phyloP scores from a whole-genome alignment of 2,113 vertebrate species.

The Clarias macrocephalus region DNA sequence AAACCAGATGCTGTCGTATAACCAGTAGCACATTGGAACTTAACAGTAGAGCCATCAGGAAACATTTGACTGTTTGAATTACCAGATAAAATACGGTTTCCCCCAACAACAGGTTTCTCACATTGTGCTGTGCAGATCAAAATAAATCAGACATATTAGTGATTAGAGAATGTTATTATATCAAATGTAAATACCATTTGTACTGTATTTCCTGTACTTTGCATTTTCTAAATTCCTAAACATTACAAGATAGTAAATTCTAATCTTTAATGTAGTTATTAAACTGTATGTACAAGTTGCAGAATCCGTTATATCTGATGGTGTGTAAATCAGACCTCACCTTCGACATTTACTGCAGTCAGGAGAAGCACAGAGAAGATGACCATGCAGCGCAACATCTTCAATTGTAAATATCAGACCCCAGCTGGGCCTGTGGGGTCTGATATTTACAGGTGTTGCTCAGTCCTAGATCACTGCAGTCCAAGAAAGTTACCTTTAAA shows the following conservation, averaged over 20 bases:
- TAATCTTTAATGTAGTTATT: no score
- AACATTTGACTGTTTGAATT: background rate
- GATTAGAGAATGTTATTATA: no score
- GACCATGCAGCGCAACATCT: background rate
- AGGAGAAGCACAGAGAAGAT: background rate
- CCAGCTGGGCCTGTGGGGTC: no score
- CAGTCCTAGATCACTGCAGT: background rate
- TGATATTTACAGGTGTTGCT: no score
- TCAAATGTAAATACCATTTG: background rate
- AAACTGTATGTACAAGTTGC: background rate
- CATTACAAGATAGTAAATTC: background rate
- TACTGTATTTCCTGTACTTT: background rate
- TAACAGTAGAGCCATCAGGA: background rate
- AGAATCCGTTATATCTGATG: background rate
- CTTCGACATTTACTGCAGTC: background rate
- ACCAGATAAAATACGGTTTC: background rate
- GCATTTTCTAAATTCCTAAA: background rate
- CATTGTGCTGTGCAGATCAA: conserved; percentile 55
- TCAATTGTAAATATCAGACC: background rate
- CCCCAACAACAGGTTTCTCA: background rate
- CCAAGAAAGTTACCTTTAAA: background rate
- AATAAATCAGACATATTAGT: background rate
- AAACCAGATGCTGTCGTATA: conserved; percentile 39
- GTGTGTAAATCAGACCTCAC: background rate
- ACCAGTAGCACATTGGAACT: conserved; percentile 40